Evolutionary conservation across 2,797 vertebrate genomes (phyloP).

Genomic region (Lepus townsendii): DNA sequence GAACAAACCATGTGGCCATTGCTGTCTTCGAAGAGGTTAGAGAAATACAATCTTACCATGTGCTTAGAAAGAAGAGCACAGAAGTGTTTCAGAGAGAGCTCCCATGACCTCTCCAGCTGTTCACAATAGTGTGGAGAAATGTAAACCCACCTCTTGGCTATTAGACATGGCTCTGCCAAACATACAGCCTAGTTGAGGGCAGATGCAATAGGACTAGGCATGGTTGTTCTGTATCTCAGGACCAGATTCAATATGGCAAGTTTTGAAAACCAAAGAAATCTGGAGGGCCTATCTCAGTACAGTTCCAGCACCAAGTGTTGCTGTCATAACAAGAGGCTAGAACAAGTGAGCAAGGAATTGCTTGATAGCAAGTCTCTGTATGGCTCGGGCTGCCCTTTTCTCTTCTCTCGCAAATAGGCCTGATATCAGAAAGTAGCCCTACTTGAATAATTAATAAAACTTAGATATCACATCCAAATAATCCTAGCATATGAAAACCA

Average conservation of each 20-base stretch:
- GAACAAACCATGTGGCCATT: neutral
- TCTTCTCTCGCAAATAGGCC: neutral
- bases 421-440: neutral
- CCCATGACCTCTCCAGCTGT: neutral
- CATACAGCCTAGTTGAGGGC: neutral
- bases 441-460: slow-evolving; percentile 13
- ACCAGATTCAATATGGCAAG: neutral
- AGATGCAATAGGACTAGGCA: neutral
- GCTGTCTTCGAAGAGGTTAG: neutral
- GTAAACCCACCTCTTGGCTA: neutral
- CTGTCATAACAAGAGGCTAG: neutral
- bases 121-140: neutral
- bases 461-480: neutral
- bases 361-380: neutral
- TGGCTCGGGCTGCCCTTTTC: neutral
- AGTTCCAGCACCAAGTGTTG: accelerated
- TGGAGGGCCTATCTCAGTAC: neutral
- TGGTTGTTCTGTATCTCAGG: too few relatives aligned
- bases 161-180: neutral
- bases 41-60: neutral
- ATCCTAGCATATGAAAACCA: neutral
- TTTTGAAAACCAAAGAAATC: neutral
- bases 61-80: neutral
- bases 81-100: neutral
- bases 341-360: neutral